A percentile compares a stretch with the other conserved stretches of the same genome.
Conservation (phyloP, 1,140 invertebrate genomes). For the Scaptomyza montana region DNA sequence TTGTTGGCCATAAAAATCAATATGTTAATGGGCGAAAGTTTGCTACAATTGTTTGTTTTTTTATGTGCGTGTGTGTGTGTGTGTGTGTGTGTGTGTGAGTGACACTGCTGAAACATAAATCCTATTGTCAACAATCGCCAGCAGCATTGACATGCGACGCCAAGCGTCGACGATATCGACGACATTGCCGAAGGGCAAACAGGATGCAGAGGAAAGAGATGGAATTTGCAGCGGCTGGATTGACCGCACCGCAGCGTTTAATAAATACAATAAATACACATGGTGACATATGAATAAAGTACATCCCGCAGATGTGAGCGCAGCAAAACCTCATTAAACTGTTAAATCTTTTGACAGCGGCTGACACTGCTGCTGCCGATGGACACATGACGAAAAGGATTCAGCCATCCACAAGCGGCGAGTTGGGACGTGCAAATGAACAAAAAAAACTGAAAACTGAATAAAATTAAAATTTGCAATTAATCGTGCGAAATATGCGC, state of each 20-base stretch:
- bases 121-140: slow-evolving; percentile 79
- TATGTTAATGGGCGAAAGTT: slow-evolving; percentile 77
- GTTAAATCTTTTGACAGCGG: slow-evolving; percentile 76
- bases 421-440: slow-evolving; percentile 13
- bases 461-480: slow-evolving; percentile 62
- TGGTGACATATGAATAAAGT: slow-evolving; percentile 49
- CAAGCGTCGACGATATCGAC: slow-evolving; percentile 33
- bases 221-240: slow-evolving; percentile 31
- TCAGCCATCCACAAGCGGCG: slow-evolving; percentile 4
- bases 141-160: slow-evolving; percentile 75
- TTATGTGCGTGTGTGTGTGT: slow-evolving; percentile 3
- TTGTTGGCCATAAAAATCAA: slow-evolving; percentile 80
- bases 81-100: slow-evolving; percentile 15
- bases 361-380: slow-evolving; percentile 35
- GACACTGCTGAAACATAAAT: slow-evolving; percentile 80
- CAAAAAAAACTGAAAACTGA: slow-evolving; percentile 7
- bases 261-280: slow-evolving; percentile 79
- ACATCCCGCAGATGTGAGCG: slow-evolving; percentile 54
- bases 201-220: slow-evolving; percentile 1
- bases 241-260: slow-evolving; percentile 57
- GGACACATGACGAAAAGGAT: slow-evolving; percentile 30
- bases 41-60: slow-evolving; percentile 37
- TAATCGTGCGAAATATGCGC: slow-evolving; percentile 57
- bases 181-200: slow-evolving; percentile 30
- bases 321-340: slow-evolving; percentile 79